These are phyloP conservation scores for Hydrolagus colliei DNA, from an alignment of 2,797 vertebrate species.

Conservation along the genomic window DNA sequence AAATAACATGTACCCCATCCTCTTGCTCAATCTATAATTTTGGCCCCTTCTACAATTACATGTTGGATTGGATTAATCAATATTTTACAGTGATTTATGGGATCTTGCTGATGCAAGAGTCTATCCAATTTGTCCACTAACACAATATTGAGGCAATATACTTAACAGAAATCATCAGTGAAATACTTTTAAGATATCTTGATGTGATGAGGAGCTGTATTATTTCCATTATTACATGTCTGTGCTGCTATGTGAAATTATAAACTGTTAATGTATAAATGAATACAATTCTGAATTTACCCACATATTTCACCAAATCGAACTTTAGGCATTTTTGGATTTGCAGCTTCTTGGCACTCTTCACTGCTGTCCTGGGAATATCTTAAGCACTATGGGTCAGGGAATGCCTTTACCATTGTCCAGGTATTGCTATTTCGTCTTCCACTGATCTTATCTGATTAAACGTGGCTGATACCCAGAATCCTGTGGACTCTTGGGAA, in stretches of 20 bases:
- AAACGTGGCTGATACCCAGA: not conserved
- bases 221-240: not conserved
- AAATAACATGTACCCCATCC: no score
- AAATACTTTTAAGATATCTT: no score
- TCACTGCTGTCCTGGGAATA: not conserved
- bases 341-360: not conserved
- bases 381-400: not conserved
- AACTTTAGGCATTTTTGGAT: not conserved
- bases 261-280: not conserved
- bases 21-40: no score
- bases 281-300: not conserved
- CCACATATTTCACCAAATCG: not conserved
- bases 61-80: no score
- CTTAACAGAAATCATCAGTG: no score
- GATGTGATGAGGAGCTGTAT: not conserved
- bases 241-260: not conserved
- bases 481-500: slow-evolving; percentile 20
- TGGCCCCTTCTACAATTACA: no score
- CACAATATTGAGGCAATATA: no score
- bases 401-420: not conserved
- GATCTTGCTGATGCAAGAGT: no score
- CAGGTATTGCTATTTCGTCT: not conserved
- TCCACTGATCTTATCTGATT: slow-evolving; percentile 16
- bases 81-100: no score
- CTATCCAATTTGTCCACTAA: no score